Conservation (phyloP, 2,113 vertebrate species). For the Dasyornis broadbenti region DNA sequence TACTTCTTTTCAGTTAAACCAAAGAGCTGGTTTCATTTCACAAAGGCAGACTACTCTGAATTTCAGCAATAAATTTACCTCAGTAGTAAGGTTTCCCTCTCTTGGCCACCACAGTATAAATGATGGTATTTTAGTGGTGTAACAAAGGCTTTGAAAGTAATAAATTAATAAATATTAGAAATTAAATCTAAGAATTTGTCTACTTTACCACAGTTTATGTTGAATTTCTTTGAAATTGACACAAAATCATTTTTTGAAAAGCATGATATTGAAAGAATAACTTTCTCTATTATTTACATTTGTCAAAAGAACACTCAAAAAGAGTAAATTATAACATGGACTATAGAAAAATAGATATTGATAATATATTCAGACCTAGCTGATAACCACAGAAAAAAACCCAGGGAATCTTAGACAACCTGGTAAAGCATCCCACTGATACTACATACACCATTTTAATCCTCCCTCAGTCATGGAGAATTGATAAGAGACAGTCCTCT, state of each 20-base stretch:
- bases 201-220: not conserved
- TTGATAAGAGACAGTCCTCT: not conserved
- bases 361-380: not conserved
- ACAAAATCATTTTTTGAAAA: not conserved
- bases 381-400: not conserved
- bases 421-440: not conserved
- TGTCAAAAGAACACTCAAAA: not conserved
- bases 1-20: not conserved
- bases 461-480: not conserved
- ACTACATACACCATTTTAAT: not conserved
- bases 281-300: not conserved
- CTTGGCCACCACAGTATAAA: not conserved
- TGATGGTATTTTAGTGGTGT: not conserved
- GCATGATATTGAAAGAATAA: not conserved
- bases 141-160: not conserved
- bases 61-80: not conserved
- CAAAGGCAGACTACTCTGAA: not conserved
- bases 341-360: not conserved
- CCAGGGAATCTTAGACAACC: not conserved
- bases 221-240: not conserved
- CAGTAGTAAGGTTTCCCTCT: not conserved
- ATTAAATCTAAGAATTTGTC: not conserved
- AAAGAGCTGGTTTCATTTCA: not conserved
- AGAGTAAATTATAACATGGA: not conserved
- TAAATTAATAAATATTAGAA: not conserved